phyloP scores from a whole-genome alignment of 2,113 vertebrate species.

The Alethe castanea region DNA sequence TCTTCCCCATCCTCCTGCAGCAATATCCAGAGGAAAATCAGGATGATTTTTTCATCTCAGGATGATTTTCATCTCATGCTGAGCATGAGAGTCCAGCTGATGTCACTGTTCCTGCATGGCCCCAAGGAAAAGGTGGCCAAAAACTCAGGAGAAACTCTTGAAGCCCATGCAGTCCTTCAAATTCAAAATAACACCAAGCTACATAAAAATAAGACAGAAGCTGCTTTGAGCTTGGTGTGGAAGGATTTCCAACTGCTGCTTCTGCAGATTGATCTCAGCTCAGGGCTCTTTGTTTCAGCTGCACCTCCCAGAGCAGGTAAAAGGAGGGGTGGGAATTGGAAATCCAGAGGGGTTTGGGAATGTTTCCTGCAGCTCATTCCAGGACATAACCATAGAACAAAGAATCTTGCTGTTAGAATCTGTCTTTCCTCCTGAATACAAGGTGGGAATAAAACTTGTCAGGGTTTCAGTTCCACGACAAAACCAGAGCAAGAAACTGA shows the following conservation, averaged over 20 bases:
- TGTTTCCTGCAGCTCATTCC: not conserved
- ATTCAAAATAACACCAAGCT: not conserved
- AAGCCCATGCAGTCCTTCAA: accelerated
- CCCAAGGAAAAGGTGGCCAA: not conserved
- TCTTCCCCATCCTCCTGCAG: not conserved
- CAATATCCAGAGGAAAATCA: accelerated
- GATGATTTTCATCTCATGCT: not conserved
- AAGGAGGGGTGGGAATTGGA: not conserved
- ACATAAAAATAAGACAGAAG: not conserved
- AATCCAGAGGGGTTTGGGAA: not conserved
- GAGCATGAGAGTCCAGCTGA: not conserved
- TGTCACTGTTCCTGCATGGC: slow-evolving; percentile 6
- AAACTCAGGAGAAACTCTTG: not conserved
- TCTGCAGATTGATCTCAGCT: accelerated
- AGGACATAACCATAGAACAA: accelerated
- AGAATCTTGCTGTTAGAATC: not conserved
- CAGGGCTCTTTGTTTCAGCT: not conserved
- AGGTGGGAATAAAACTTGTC: not conserved
- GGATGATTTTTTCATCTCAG: not conserved
- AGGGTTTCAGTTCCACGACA: not conserved
- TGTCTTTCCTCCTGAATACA: not conserved
- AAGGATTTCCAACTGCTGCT: not conserved
- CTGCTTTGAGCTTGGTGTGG: not conserved
- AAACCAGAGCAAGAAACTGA: not conserved
- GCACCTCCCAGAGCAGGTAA: not conserved